Conservation (phyloP, 2,113 vertebrate species). For the Odobenus rosmarus region DNA sequence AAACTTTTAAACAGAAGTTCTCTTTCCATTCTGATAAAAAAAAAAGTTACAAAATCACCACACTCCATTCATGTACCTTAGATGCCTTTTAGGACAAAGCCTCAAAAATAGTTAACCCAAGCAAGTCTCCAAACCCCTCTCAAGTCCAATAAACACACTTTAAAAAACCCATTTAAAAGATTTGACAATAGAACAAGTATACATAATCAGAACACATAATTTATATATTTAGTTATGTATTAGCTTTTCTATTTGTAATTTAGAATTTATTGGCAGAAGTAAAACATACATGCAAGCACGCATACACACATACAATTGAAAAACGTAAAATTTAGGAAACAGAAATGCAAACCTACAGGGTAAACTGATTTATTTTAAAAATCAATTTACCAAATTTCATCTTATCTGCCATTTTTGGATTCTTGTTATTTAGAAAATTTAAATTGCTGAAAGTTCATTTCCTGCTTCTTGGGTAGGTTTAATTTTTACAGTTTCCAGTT, state of each 20-base stretch:
- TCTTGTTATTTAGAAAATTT: constrained; percentile 36
- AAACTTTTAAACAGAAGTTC: constrained; percentile 58
- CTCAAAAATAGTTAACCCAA: constrained; percentile 50
- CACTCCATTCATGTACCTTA: constrained; percentile 46
- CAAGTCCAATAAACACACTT: constrained; percentile 57
- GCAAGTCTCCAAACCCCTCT: constrained; percentile 58
- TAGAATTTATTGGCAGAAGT: constrained; percentile 81
- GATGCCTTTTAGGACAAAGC: constrained; percentile 35
- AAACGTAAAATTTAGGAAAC: constrained; percentile 75
- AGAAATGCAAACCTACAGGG: constrained; percentile 80
- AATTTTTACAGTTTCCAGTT: constrained; percentile 81
- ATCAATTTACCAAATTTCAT: constrained; percentile 66
- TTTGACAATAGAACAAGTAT: constrained; percentile 74
- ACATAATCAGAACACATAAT: constrained; percentile 80
- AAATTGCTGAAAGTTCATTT: constrained; percentile 40
- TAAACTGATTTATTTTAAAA: constrained; percentile 61
- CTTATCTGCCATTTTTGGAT: constrained; percentile 24
- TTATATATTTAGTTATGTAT: constrained; percentile 81
- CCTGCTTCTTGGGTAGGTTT: constrained; percentile 37
- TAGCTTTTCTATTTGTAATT: constrained; percentile 78
- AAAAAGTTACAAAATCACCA: constrained; percentile 51
- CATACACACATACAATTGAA: constrained; percentile 79
- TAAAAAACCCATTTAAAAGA: constrained; percentile 70
- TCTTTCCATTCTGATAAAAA: constrained; percentile 54
- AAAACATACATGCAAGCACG: constrained; percentile 68